phyloP scores from a whole-genome alignment of 2,888 invertebrate genomes.

The Gibbula magus region DNA sequence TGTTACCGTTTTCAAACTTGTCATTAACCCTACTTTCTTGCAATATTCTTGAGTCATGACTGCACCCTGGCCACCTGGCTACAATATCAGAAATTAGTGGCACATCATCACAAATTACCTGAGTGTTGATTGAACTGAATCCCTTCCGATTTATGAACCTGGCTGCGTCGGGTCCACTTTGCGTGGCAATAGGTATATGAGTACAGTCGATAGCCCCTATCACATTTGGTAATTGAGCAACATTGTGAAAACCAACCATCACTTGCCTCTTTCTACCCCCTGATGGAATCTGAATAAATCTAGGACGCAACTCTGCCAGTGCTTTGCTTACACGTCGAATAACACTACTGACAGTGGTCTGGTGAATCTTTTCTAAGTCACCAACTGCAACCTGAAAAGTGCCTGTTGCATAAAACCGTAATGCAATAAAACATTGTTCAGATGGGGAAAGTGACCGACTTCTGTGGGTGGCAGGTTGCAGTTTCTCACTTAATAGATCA shows the following conservation, averaged over 20 bases:
- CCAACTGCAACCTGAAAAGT: too few relatives aligned
- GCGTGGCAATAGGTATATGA: neutral
- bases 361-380: too few relatives aligned
- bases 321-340: too few relatives aligned
- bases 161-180: neutral
- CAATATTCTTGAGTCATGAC: neutral
- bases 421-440: too few relatives aligned
- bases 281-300: neutral
- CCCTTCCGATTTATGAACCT: neutral
- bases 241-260: neutral
- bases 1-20: neutral
- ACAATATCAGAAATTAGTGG: neutral
- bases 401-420: too few relatives aligned
- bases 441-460: too few relatives aligned
- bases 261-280: neutral
- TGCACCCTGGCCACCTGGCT: neutral
- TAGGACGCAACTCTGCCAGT: neutral
- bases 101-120: neutral
- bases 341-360: too few relatives aligned
- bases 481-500: too few relatives aligned
- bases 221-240: neutral
- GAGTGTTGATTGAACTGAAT: neutral
- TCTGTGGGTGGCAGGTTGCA: too few relatives aligned
- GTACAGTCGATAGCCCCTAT: slow-evolving; percentile 1
- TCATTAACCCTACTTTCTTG: neutral